Conservation (phyloP, 2,888 invertebrate genomes). For the Phorcus lineatus region DNA sequence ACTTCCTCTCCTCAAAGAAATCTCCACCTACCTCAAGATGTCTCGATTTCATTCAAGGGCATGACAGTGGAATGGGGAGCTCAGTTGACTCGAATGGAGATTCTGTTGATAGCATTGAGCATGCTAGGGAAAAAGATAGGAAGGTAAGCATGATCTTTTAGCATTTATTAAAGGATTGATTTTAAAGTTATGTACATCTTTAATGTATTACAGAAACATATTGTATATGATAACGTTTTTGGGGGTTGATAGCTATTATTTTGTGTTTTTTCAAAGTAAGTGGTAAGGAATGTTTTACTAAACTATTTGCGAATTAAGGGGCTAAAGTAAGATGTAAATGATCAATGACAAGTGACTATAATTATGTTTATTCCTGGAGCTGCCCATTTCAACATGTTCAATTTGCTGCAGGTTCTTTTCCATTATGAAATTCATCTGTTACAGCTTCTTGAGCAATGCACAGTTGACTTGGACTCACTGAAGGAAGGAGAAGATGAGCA, state of each 20-base stretch:
- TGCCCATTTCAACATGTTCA: too few relatives aligned
- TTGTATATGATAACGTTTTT: too few relatives aligned
- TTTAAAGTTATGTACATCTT: too few relatives aligned
- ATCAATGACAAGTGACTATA: too few relatives aligned
- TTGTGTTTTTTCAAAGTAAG: not conserved
- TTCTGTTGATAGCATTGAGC: constrained; percentile 65
- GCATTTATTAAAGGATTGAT: too few relatives aligned
- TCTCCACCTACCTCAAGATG: constrained; percentile 12
- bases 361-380: too few relatives aligned
- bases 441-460: not conserved
- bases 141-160: constrained; percentile 16
- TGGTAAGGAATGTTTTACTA: not conserved
- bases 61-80: constrained; percentile 67
- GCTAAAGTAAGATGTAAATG: too few relatives aligned
- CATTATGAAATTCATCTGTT: not conserved
- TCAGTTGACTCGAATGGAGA: constrained; percentile 68
- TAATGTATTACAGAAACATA: too few relatives aligned
- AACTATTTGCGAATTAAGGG: too few relatives aligned
- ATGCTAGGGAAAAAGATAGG: constrained; percentile 36
- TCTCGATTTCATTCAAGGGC: constrained; percentile 5
- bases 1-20: not conserved
- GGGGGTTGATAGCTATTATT: too few relatives aligned
- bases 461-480: not conserved
- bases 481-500: not conserved
- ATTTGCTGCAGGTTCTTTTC: too few relatives aligned